A percentile compares a stretch with the other conserved stretches of the same genome.
phyloP scores from a whole-genome alignment of 1,140 invertebrate species.

The Pogonomyrmex californicus region DNA sequence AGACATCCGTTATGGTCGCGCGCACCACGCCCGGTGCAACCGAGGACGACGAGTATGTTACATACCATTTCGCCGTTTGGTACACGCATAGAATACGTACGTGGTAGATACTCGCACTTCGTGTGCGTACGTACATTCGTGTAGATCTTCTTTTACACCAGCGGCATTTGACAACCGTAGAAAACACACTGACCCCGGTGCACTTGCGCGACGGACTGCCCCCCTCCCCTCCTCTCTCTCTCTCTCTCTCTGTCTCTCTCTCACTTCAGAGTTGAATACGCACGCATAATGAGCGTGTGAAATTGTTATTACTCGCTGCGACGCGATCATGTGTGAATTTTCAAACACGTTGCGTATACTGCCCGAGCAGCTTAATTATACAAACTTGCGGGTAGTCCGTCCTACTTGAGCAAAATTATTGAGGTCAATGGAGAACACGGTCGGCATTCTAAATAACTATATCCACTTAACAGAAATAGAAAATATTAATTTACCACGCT shows the following conservation, averaged over 20 bases:
- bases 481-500: not conserved
- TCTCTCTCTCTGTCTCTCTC: not conserved
- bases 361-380: constrained; percentile 40
- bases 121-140: not conserved
- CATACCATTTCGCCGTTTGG: constrained; percentile 20
- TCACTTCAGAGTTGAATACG: constrained; percentile 15
- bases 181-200: constrained; percentile 42
- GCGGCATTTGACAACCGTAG: constrained; percentile 6
- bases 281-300: constrained; percentile 28
- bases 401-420: constrained; percentile 18
- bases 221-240: no score
- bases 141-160: not conserved
- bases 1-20: constrained; percentile 51
- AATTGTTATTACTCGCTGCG: constrained; percentile 1
- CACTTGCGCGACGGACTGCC: constrained; percentile 5
- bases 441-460: not conserved
- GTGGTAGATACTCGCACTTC: not conserved
- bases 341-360: not conserved
- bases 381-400: constrained; percentile 20
- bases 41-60: constrained; percentile 34
- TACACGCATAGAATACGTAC: constrained; percentile 11
- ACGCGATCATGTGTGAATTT: constrained; percentile 44
- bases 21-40: constrained; percentile 28
- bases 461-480: not conserved
- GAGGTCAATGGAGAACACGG: not conserved